Evolutionary conservation across 2,113 vertebrate genomes (phyloP), one percentile per base, ranked within the genome.

Genomic region (Patagioenas fasciata): DNA sequence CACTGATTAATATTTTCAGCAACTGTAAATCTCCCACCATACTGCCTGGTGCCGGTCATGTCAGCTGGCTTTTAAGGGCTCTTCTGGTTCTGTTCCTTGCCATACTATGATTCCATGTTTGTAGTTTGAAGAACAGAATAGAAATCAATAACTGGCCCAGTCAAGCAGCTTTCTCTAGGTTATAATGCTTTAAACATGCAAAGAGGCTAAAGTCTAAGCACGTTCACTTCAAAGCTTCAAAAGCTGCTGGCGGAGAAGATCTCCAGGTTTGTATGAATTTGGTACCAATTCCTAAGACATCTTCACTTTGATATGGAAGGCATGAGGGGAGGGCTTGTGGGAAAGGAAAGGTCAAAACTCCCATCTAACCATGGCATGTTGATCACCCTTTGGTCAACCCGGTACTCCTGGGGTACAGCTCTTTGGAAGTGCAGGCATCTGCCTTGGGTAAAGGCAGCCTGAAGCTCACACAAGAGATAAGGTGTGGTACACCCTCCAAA

Each of bases 1-100:
- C 54, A 70, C 17, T 79, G 80, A 94, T 94, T 79, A 93, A 85
- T 91, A 94, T 85, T 95, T 92, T 75, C 77, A 69, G 66, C 29
- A n/a, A 84, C 28, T 73, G 40, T 89, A 86, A 91, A 82, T 84
- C 65, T 79, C 44, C 40, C 60, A 48, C 25, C 2, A 0, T 56
- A 26, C 25, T 86, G 75, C 51, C 65, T 81, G 42, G 32, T 91
- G 28, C 40, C 15, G 7, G 3, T 31, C 88, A 34, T 78, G 88
- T 79, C 85, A 96, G 34, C 74, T 97, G 90, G 72, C 60, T 85
- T 36, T 92, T 51, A 32, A 60, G 60, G 75, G 32, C 56, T 80
- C 65, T 60, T 78, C 69, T 89, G 71, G 60, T 81, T 42, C 42
- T 53, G 32, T 60, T 90, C 51, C 42, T 56, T 67, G 36, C 25